These are phyloP conservation scores for Nyctibius bracteatus DNA, from an alignment of 2,113 vertebrate species.

Conservation along the genomic window DNA sequence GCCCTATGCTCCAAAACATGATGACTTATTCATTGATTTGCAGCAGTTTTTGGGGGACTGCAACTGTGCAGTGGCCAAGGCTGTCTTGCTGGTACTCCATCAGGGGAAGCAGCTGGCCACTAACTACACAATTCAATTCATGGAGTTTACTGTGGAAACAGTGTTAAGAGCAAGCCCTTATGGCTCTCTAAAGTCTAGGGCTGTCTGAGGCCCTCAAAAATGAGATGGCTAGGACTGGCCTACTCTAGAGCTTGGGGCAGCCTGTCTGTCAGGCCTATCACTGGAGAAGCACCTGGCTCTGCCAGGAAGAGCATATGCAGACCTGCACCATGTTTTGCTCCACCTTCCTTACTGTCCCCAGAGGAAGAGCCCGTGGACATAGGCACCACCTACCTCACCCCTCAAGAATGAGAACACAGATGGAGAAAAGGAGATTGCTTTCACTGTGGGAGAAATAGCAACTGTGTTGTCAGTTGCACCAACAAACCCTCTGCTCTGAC, in stretches of 20 bases:
- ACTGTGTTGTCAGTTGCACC: neutral
- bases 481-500: neutral
- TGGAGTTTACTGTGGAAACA: neutral
- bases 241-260: neutral
- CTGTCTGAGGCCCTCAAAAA: neutral
- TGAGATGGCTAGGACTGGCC: neutral
- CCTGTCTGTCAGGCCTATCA: neutral
- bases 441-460: neutral
- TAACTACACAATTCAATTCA: neutral
- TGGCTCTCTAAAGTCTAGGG: neutral
- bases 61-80: neutral
- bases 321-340: neutral
- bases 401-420: neutral
- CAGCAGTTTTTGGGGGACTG: neutral
- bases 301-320: neutral
- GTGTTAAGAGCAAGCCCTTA: neutral
- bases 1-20: neutral
- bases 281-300: neutral
- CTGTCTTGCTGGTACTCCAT: neutral
- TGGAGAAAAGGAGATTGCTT: neutral
- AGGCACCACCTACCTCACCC: neutral
- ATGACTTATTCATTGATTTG: neutral
- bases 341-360: neutral
- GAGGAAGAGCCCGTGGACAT: neutral
- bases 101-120: neutral